Evolutionary conservation across 2,797 vertebrate species (phyloP), one percentile per base, ranked within the genome.

Genomic region (Sebastes glaucus): DNA sequence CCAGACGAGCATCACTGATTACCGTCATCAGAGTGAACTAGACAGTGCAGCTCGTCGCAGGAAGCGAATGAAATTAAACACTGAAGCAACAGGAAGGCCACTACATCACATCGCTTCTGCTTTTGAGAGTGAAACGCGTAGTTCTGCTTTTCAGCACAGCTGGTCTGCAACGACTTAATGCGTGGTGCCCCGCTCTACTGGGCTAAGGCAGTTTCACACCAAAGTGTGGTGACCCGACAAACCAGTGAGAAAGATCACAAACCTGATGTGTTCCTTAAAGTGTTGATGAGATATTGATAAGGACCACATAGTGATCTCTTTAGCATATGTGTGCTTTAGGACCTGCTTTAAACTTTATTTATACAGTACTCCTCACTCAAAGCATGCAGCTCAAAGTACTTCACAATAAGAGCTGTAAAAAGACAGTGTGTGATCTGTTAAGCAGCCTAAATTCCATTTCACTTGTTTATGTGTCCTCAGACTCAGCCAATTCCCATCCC

Each of bases 41-140:
- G 57, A 70, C 23, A 10, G 53, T 78, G 71, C 32, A 61, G 62
- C 78, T 33, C 73, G 32, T 76, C 28, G 55, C 88, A 94, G 94
- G 95, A 96, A 95, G 88, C 88, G 74, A 87, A 86, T 89, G 23
- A 89, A 91, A 87, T 86, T 69, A 90, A 88, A 81, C 52, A 22
- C 60, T 88, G 88, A 91, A 81, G 90, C 88, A 94, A 95, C 94
- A 94, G 94, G 95, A 96, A 94, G 89, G 68, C 61, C 68, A 71
- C 82, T 74, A 63, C 69, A 85, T 92, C 79, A 78, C 53, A 7
- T 22, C 1, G 65, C 74, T 91, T 93, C 88, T 92, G 78, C 90
- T 92, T 89, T 92, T 89, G 22, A 57, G 18, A 77, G 33, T 32
- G 38, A 84, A 69, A 82, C 42, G 6, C 4, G 11, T 55, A 57